Base-by-base conservation (phyloP, 2,888 invertebrate species). In the Mesochorus sp. region DNA sequence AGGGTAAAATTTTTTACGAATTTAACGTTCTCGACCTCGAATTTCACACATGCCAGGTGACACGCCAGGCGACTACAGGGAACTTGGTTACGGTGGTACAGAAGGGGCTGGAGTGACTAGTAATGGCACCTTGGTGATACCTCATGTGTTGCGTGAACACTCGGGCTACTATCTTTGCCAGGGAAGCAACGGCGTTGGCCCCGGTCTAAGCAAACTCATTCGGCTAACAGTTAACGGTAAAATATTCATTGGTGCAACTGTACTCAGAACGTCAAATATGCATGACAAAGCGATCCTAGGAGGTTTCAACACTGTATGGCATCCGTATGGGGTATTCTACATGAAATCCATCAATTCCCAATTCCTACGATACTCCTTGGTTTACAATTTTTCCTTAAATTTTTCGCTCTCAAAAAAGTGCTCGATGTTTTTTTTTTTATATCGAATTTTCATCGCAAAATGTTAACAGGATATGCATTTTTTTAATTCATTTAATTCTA, bases 171-270 rank as follows among this genome's bases (percentile, higher is more conserved):
- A 92, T 84, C 89, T 94, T 70, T 94, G 94, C 87, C 93, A 94
- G 83, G 93, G 94, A 10, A 93, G 91, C 88, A 94, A 94, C 87
- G 93, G 93, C 14, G 93, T 94, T 70, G 94, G 94, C 0, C 92
- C 93, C 2, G 94, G 93, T 34, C 91, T 94, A 80, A 94, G 94
- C 88, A 94, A 94, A 86, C 92, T 94, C 74, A 93, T 94, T 59
- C 92, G 92, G 67, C 90, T 94, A 77, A 93, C 92, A 39, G 94
- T 94, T 39, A 93, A 94, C 85, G 93, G 94, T 94, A 91, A 87
- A 86, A 87, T 86, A 88, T 88, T 87, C 83, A 88, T 81, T 53
- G 72, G 78, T 74, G 79, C 44, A 51, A 59, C 75, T 61, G 49
- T 14, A 34, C 61, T 49, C 19, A 53, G 44, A 47, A 42, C 57